Percentiles rank a stretch among this genome's conserved stretches.
These are phyloP conservation scores for Siphlonurus alternatus DNA, from an alignment of 2,888 invertebrate species.

Conservation along the genomic window DNA sequence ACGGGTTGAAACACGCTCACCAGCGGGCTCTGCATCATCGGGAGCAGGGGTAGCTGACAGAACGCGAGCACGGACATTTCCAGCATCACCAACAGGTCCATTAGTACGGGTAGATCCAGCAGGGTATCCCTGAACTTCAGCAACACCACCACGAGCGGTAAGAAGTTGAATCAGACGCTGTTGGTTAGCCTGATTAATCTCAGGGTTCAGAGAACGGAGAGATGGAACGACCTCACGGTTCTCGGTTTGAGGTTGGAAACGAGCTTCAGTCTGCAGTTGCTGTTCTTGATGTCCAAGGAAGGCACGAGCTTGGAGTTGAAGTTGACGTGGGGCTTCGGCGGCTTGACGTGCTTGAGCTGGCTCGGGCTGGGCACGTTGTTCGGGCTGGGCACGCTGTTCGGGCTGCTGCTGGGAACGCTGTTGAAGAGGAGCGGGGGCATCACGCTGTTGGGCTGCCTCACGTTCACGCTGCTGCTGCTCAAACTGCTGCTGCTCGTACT, in stretches of 20 bases:
- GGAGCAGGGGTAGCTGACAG: conserved; percentile 38
- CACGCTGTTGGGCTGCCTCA: conserved; percentile 8
- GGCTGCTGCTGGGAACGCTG: conserved; percentile 7
- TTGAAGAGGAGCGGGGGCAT: conserved; percentile 5
- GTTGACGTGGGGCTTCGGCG: conserved; percentile 4
- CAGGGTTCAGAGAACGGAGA: conserved; percentile 20
- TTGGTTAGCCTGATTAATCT: conserved; percentile 28
- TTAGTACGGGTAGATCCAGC: conserved; percentile 21
- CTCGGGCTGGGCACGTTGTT: conserved; percentile 14
- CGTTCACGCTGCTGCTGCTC: conserved; percentile 11
- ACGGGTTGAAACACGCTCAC: conserved; percentile 38
- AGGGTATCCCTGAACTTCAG: conserved; percentile 24
- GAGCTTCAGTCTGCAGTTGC: not conserved
- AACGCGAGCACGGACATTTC: conserved; percentile 34
- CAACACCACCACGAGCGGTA: conserved; percentile 24
- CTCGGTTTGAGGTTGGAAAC: not conserved
- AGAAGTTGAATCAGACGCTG: conserved; percentile 33
- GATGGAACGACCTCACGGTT: conserved; percentile 20
- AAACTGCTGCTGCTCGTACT: conserved; percentile 11
- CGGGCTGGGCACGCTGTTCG: conserved; percentile 8
- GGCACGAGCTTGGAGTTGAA: not conserved
- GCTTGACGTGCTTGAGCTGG: conserved; percentile 16
- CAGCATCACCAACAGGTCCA: conserved; percentile 26
- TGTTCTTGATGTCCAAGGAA: conserved; percentile 4
- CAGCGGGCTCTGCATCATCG: conserved; percentile 29